Base-by-base conservation (phyloP, 2,113 vertebrate species). In the Hypomesus transpacificus region DNA sequence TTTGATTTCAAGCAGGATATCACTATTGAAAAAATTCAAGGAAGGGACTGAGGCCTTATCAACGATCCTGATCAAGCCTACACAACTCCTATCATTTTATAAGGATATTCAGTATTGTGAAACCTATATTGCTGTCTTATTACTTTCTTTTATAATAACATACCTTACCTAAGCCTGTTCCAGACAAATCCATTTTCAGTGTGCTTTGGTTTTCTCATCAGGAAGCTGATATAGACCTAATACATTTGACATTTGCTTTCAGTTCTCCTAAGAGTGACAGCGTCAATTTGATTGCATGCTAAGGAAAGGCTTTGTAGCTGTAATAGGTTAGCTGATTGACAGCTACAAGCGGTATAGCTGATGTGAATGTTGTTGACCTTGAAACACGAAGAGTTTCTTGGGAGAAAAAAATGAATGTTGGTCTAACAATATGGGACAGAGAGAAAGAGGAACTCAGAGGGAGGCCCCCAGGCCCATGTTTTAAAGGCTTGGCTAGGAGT, bases 401-500 rank as follows among this genome's bases (percentile, higher is more conserved):
- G 4, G 34, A 61, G 59, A 14, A 28, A 61, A 14, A 24, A 24
- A 1, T 14, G 13, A 50, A 31, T 14, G 6, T 68, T 13, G 16
- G 20, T 22, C 31, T 50, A 11, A 60, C 7, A 4, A 9, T 46
- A 46, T 58, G 26, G 21, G 57, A 21, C 63, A 24, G 51, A 39
- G 66, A 59, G 39, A 3, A 14, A 11, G 11, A 59, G 56, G 20
- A n/a, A 21, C 17, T n/a, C 60, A 20, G 50, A 51, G 68, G 61
- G 52, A 14, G 20, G 11, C 5, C 28, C 14, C 20, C 18, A 21
- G 61, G n/a, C 61, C 14, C 51, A 14, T 56, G n/a, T 14, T 75
- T 16, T 14, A 3, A 22, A 11, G 7, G 39, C 18, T 34, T 21
- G 20, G 14, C 22, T 26, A 54, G 21, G 28, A 56, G 90, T 91